Conservation (phyloP, 2,113 vertebrate species). For the Hippocampus mohnikei region DNA sequence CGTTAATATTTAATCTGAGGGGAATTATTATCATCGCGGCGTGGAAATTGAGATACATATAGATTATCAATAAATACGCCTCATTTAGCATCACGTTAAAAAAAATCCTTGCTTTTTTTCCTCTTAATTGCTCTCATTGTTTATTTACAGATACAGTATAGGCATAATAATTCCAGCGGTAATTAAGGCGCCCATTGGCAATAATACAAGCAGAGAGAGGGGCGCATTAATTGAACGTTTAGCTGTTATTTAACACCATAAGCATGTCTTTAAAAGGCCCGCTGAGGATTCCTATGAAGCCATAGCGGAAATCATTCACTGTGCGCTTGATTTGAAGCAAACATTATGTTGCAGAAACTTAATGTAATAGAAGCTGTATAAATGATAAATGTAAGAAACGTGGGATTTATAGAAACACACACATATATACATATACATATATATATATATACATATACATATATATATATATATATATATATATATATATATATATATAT, state of each 20-base stretch:
- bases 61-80: slow-evolving; percentile 73
- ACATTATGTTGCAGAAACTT: not conserved
- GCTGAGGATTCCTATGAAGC: slow-evolving; percentile 60
- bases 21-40: slow-evolving; percentile 56
- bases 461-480: too few species aligned
- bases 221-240: slow-evolving; percentile 68
- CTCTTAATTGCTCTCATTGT: slow-evolving; percentile 53
- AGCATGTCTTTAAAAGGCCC: slow-evolving; percentile 50
- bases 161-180: slow-evolving; percentile 37
- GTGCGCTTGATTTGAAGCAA: not conserved
- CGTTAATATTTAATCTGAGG: slow-evolving; percentile 71
- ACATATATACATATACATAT: too few species aligned
- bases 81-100: slow-evolving; percentile 59
- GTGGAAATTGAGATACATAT: slow-evolving; percentile 67
- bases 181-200: slow-evolving; percentile 73
- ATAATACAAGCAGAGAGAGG: slow-evolving; percentile 41
- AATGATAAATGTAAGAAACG: too few species aligned
- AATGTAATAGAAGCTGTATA: too few species aligned
- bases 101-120: slow-evolving; percentile 37
- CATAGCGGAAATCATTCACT: slow-evolving; percentile 8
- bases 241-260: slow-evolving; percentile 64
- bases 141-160: slow-evolving; percentile 46
- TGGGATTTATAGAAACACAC: too few species aligned
- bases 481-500: too few species aligned
- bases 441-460: too few species aligned